These are phyloP conservation scores for Leguminivora glycinivorella DNA, from an alignment of 1,140 invertebrate genomes.

Conservation along the genomic window DNA sequence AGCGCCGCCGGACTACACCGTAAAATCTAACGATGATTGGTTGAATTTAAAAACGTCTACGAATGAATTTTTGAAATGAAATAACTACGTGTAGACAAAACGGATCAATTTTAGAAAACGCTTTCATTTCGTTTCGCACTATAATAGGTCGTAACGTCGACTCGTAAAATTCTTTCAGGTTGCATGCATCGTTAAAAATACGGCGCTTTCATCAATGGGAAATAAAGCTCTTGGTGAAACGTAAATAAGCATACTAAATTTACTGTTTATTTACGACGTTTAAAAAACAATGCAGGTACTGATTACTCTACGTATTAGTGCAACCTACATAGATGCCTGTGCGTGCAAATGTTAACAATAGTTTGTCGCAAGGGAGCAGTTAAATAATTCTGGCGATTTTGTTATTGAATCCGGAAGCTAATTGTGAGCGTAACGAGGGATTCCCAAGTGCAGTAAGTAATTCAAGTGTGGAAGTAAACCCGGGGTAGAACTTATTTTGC, in stretches of 20 bases:
- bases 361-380: no score
- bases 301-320: no score
- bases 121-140: constrained; percentile 10
- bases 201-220: not conserved
- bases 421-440: no score
- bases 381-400: no score
- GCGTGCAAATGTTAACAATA: no score
- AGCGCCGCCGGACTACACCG: constrained; percentile 29
- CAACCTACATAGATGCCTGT: no score
- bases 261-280: no score
- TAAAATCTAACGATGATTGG: constrained; percentile 39
- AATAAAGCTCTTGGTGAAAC: not conserved
- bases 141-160: constrained; percentile 9
- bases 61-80: constrained; percentile 14
- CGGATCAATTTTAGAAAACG: not conserved
- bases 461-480: no score
- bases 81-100: not conserved
- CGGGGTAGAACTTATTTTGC: no score
- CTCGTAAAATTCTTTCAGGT: constrained; percentile 13
- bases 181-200: constrained; percentile 20
- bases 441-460: no score
- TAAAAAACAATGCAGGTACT: no score
- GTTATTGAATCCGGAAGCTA: no score
- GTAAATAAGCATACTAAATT: not conserved
- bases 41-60: constrained; percentile 3